Percentiles rank a stretch among this genome's conserved stretches.
These are phyloP conservation scores for Neodiprion pinetum DNA, from an alignment of 1,140 invertebrate species.

Conservation along the genomic window DNA sequence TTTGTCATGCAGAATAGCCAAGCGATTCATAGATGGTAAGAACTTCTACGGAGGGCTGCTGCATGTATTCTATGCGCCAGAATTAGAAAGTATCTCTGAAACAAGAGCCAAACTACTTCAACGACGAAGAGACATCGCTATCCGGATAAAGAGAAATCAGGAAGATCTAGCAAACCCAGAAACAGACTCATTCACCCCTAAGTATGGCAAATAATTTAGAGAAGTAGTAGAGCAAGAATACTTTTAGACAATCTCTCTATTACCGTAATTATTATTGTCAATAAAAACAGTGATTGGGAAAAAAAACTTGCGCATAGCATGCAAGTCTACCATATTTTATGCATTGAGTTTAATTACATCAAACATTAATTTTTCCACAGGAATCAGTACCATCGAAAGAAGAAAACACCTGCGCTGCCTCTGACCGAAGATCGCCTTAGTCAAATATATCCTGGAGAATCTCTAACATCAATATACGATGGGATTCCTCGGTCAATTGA, in stretches of 20 bases:
- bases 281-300: no score
- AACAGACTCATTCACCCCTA: conserved; percentile 43
- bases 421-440: conserved; percentile 40
- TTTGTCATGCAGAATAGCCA: conserved; percentile 76
- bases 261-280: no score
- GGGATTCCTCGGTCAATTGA: conserved; percentile 41
- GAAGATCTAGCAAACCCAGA: conserved; percentile 39
- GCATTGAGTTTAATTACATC: background rate
- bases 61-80: conserved; percentile 91
- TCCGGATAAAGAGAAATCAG: conserved; percentile 43
- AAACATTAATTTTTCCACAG: conserved; percentile 31
- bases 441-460: conserved; percentile 41
- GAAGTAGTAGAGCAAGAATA: no score
- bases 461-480: conserved; percentile 39
- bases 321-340: no score
- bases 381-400: conserved; percentile 46
- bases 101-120: conserved; percentile 77
- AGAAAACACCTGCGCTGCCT: conserved; percentile 43
- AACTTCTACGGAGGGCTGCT: conserved; percentile 86
- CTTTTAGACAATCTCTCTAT: no score
- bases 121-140: conserved; percentile 68
- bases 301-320: background rate
- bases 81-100: conserved; percentile 80
- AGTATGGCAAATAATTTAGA: conserved; percentile 27
- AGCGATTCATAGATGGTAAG: conserved; percentile 80